Evolutionary conservation across 2,113 vertebrate species (phyloP).

Genomic region (Eurystomus gularis): DNA sequence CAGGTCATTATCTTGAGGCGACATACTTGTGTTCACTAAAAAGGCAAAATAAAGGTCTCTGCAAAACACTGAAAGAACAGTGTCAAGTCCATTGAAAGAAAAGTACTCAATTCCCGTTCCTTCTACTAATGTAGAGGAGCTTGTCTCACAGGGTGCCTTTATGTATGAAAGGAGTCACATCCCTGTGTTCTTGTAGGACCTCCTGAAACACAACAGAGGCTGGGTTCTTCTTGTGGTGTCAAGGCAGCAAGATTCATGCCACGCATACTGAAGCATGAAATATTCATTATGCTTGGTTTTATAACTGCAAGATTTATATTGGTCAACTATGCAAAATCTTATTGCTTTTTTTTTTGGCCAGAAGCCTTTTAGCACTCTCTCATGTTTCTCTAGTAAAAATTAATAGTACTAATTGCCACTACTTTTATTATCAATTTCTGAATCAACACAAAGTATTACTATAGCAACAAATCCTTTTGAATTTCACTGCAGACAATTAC

Average conservation of each 20-base stretch:
- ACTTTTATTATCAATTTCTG: slow-evolving; percentile 45
- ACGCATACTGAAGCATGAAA: neutral
- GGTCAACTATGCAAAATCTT: neutral
- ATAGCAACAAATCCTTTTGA: slow-evolving; percentile 42
- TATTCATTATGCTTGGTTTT: neutral
- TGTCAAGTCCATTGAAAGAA: neutral
- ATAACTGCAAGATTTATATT: neutral
- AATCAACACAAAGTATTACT: slow-evolving; percentile 30
- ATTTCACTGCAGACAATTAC: slow-evolving; percentile 19
- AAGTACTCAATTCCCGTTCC: neutral
- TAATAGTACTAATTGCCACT: slow-evolving; percentile 32
- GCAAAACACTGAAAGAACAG: neutral
- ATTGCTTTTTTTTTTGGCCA: neutral
- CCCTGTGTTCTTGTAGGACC: neutral
- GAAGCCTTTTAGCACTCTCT: neutral
- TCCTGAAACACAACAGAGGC: neutral
- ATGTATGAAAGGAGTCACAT: neutral
- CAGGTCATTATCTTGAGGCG: neutral
- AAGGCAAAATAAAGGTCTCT: neutral
- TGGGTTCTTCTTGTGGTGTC: neutral
- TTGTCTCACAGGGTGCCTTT: neutral
- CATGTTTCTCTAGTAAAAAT: slow-evolving; percentile 16
- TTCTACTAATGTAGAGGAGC: neutral
- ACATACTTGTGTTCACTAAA: neutral
- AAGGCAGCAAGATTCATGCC: neutral